phyloP scores from a whole-genome alignment of 2,797 vertebrate genomes.

The Anabacerthia variegaticeps region DNA sequence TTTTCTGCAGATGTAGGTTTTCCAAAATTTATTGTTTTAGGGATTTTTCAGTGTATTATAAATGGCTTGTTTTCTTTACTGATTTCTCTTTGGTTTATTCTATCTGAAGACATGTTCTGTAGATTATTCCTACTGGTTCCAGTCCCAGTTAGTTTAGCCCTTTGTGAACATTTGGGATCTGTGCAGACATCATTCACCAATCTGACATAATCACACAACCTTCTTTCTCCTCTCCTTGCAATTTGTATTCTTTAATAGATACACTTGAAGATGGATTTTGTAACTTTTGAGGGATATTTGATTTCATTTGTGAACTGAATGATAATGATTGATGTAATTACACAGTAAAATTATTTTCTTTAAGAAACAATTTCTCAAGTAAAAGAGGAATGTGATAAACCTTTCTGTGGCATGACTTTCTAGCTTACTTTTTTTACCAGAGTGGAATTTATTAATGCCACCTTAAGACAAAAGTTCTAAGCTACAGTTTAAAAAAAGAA shows the following conservation, averaged over 20 bases:
- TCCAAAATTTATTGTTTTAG: slow-evolving; percentile 64
- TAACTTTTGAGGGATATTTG: neutral
- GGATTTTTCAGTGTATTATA: slow-evolving; percentile 45
- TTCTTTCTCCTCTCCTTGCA: neutral
- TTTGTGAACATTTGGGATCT: slow-evolving; percentile 21
- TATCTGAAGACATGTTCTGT: slow-evolving; percentile 18
- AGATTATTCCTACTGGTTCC: slow-evolving; percentile 38
- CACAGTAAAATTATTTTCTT: neutral
- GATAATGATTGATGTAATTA: neutral
- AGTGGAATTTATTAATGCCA: neutral
- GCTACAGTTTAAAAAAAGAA: neutral
- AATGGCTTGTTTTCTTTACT: slow-evolving; percentile 52
- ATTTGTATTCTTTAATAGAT: neutral
- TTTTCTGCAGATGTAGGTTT: slow-evolving; percentile 63
- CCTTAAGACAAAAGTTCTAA: neutral
- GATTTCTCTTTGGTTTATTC: slow-evolving; percentile 49
- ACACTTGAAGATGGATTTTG: neutral
- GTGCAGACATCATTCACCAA: neutral
- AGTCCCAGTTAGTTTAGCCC: neutral
- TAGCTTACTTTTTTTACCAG: neutral
- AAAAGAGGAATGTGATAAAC: neutral
- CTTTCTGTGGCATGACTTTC: neutral
- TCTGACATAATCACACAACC: neutral
- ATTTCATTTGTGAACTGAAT: neutral
- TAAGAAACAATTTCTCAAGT: neutral